Percentiles rank a stretch among this genome's conserved stretches.
Evolutionary conservation across 1,140 invertebrate species (phyloP).

Genomic region (Hypothenemus hampei): DNA sequence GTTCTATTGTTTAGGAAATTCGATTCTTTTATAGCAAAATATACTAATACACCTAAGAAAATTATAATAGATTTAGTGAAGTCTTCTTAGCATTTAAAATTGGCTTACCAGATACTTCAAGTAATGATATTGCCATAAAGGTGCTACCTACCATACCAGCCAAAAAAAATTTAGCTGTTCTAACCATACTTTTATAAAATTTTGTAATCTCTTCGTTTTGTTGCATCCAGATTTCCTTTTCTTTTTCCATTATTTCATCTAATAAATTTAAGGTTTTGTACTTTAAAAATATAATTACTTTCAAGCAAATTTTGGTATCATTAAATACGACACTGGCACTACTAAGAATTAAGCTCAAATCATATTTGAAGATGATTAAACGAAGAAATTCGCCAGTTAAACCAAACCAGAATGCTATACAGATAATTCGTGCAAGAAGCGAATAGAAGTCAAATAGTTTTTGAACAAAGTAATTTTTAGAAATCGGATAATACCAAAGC

Average conservation of each 20-base stretch:
- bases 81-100: neutral
- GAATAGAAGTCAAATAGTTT: neutral
- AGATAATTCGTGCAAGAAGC: neutral
- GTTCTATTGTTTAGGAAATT: constrained; percentile 1
- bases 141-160: neutral
- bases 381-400: constrained; percentile 4
- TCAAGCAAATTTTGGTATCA: constrained; percentile 7
- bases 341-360: constrained; percentile 2
- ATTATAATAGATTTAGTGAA: neutral
- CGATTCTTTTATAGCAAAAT: neutral
- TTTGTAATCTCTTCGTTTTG: constrained; percentile 2
- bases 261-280: neutral
- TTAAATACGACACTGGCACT: constrained; percentile 8
- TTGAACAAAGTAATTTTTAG: neutral
- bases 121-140: neutral
- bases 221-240: constrained; percentile 1
- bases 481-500: constrained; percentile 3
- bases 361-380: constrained; percentile 5
- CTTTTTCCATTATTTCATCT: constrained; percentile 8
- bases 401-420: neutral
- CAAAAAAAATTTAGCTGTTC: neutral
- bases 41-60: neutral
- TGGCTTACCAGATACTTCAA: constrained; percentile 6
- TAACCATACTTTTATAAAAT: constrained; percentile 2
- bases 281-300: constrained; percentile 7